Conservation (phyloP, 2,888 invertebrate genomes). For the Girardia tigrina region DNA sequence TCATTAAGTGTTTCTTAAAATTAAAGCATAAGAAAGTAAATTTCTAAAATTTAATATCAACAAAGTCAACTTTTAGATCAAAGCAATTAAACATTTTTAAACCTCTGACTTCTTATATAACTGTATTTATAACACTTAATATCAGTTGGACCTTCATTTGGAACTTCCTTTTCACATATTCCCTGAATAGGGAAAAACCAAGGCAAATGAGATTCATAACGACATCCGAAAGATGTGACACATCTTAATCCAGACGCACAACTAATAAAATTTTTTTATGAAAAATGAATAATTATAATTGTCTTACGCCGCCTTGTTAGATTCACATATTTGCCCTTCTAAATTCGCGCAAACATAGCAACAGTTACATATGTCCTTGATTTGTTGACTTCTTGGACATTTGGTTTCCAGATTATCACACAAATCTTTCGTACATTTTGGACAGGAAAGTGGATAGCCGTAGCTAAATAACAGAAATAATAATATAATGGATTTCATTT, state of each 20-base stretch:
- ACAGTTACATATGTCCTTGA: not conserved
- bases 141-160: not conserved
- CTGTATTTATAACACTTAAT: not conserved
- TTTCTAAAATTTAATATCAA: too few relatives aligned
- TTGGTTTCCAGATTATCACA: not conserved
- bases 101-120: not conserved
- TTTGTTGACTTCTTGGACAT: not conserved
- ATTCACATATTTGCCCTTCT: not conserved
- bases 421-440: not conserved
- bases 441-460: not conserved
- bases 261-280: too few relatives aligned
- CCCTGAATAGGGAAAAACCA: not conserved
- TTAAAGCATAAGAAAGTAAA: too few relatives aligned
- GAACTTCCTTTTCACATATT: not conserved
- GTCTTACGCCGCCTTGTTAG: not conserved
- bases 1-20: too few relatives aligned
- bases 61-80: too few relatives aligned
- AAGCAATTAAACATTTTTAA: too few relatives aligned
- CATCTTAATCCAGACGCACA: not conserved
- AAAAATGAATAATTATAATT: not conserved
- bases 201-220: not conserved
- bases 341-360: not conserved
- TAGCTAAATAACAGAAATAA: not conserved
- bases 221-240: not conserved
- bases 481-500: not conserved